These are phyloP conservation scores for Kryphioiulus occultus DNA, from an alignment of 2,888 invertebrate species.

Conservation along the genomic window DNA sequence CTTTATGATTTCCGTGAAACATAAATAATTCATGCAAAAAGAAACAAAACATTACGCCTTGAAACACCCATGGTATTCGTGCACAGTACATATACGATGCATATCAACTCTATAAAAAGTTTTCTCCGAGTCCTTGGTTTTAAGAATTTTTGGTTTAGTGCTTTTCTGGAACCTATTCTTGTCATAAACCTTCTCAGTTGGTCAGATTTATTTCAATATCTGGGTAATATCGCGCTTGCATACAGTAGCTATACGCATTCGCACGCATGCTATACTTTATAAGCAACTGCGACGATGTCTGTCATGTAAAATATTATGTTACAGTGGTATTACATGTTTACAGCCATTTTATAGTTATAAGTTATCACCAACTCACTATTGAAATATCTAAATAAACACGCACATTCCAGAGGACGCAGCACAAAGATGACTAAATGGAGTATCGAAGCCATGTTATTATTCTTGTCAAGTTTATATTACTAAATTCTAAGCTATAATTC, in stretches of 20 bases:
- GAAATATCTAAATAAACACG: too few relatives aligned
- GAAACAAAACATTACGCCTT: not conserved
- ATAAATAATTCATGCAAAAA: constrained; percentile 6
- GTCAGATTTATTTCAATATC: constrained; percentile 6
- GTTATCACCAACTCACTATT: too few relatives aligned
- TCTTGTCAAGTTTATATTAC: too few relatives aligned
- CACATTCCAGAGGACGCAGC: too few relatives aligned
- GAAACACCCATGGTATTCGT: not conserved
- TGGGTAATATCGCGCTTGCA: not conserved
- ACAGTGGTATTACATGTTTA: too few relatives aligned
- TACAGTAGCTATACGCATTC: not conserved
- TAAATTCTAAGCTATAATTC: too few relatives aligned
- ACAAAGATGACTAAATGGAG: too few relatives aligned
- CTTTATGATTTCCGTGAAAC: constrained; percentile 21
- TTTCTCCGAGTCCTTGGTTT: not conserved
- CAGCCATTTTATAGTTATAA: too few relatives aligned
- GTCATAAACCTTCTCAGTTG: not conserved
- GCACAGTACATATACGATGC: not conserved
- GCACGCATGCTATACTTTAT: not conserved
- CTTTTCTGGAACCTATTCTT: not conserved
- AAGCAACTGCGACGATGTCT: too few relatives aligned
- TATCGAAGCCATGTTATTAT: too few relatives aligned
- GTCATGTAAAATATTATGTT: too few relatives aligned
- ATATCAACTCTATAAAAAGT: not conserved
- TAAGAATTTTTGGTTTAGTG: not conserved